Conservation (phyloP, 2,888 invertebrate genomes). For the Melinaea menophilus region DNA sequence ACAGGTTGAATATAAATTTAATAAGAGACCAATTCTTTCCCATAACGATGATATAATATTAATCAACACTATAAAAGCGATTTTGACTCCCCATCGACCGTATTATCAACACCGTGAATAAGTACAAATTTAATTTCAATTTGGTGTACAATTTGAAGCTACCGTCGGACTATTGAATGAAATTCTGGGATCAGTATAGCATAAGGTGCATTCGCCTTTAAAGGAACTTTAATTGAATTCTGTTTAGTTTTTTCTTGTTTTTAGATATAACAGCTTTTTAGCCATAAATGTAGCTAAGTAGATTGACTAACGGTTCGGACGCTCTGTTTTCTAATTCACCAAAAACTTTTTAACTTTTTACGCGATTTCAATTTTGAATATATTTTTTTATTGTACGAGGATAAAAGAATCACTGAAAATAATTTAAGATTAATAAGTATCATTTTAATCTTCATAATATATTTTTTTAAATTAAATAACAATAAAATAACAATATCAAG, state of each 20-base stretch:
- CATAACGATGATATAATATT: constrained; percentile 65
- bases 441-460: too few species aligned
- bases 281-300: constrained; percentile 29
- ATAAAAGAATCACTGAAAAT: too few species aligned
- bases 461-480: too few species aligned
- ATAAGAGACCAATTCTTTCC: constrained; percentile 48
- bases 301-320: constrained; percentile 35
- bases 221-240: constrained; percentile 70
- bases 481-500: not conserved
- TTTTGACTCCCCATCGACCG: constrained; percentile 69
- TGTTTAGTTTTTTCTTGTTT: constrained; percentile 51
- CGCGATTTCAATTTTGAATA: constrained; percentile 20
- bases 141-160: constrained; percentile 63
- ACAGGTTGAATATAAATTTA: constrained; percentile 13
- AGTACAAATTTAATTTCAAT: constrained; percentile 73
- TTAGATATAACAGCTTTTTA: constrained; percentile 47
- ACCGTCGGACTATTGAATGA: constrained; percentile 64
- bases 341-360: constrained; percentile 18
- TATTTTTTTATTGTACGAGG: not conserved
- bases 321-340: constrained; percentile 27
- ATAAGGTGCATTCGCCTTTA: constrained; percentile 60
- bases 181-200: constrained; percentile 61
- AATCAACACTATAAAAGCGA: constrained; percentile 61
- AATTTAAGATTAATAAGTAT: too few species aligned
- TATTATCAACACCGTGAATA: constrained; percentile 69